Evolutionary conservation across 2,888 invertebrate genomes (phyloP), one percentile per base, ranked within the genome.

Genomic region (Eupithecia abbreviata): DNA sequence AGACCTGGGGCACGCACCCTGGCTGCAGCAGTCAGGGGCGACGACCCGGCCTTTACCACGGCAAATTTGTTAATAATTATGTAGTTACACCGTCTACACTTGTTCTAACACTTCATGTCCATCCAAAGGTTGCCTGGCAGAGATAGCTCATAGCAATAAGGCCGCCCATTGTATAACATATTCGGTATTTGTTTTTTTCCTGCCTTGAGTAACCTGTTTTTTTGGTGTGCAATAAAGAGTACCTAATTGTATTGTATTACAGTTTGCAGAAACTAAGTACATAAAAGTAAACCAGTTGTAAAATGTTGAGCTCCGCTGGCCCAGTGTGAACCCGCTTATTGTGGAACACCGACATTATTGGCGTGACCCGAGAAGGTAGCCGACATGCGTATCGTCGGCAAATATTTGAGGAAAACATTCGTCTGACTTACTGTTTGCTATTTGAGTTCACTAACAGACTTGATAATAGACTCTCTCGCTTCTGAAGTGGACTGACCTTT

Each of bases 1-100:
- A 96, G 98, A 86, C 98, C 99, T 0, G 98, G 97, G 58, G 97
- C 98, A 80, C 97, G 98, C 87, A 97, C 97, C 77, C 95, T 99
- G 75, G 96, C 97, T 30, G 96, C 97, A 86, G 98, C 98, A 55
- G 96, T 99, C 75, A 96, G 98, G 84, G 98, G 98, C 85, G 97
- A 97, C 87, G 98, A 99, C 91, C 96, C 97, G 18, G 96, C 97
- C 81, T 13, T 66, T n/a, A n/a, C n/a, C 55, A 55, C 55, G n/a
- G 55, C n/a, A 12, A 42, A 5, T 58, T 58, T 18, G 58, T 55
- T 51, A 55, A 55, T n/a, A 30, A 30, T 30, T 30, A 30, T 30
- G 30, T 30, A 30, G 30, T 30, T 30, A 30, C 30, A 30, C 30
- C 30, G 30, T 30, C 30, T 30, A 30, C 30, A 30, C 30, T 30